phyloP scores from a whole-genome alignment of 2,797 vertebrate species.

The Rhincodon typus region DNA sequence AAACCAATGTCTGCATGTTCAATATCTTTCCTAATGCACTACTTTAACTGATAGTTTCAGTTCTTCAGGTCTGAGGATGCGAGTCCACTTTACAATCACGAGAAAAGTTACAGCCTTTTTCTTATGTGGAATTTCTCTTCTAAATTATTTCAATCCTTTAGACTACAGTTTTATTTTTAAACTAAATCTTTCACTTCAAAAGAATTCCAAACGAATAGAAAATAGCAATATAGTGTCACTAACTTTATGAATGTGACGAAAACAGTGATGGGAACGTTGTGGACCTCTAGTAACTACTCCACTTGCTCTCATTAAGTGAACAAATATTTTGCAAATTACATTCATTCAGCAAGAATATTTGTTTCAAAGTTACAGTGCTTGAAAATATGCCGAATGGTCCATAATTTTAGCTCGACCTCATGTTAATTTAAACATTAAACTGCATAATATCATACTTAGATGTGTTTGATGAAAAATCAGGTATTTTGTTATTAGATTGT shows the following conservation, averaged over 20 bases:
- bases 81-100: not conserved
- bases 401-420: not conserved
- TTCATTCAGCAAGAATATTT: slow-evolving; percentile 2
- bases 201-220: not conserved
- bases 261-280: not conserved
- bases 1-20: not conserved
- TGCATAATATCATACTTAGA: not conserved
- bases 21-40: not conserved
- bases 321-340: not conserved
- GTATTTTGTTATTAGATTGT: not conserved
- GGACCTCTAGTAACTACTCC: not conserved
- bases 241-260: not conserved
- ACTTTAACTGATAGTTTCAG: not conserved
- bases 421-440: not conserved
- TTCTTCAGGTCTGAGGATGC: not conserved
- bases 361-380: not conserved
- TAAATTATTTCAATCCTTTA: not conserved
- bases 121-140: not conserved
- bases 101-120: not conserved
- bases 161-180: slow-evolving; percentile 22
- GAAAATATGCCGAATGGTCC: not conserved
- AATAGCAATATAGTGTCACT: not conserved
- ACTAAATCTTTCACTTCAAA: not conserved
- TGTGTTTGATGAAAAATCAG: not conserved
- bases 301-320: not conserved